Base-by-base conservation (phyloP, 2,113 vertebrate genomes). In the Otus sunia region DNA sequence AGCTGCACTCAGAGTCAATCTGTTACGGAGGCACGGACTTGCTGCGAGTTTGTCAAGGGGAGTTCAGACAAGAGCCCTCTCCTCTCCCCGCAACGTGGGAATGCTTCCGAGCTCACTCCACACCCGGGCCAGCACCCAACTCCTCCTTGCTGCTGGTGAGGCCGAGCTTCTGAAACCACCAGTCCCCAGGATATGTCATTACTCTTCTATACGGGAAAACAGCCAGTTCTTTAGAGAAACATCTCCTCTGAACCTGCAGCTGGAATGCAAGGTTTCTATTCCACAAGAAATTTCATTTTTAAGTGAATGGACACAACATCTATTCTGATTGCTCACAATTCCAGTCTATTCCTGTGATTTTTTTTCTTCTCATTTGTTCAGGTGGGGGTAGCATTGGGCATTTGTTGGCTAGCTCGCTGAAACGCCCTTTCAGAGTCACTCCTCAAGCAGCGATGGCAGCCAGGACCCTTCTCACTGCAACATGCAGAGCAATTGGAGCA, bases 41-140 rank as follows among this genome's bases (percentile, higher is more conserved):
- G 45, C 11, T 49, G 58, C 0, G 3, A 67, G 45, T 71, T 81
- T 17, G 56, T 7, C 23, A 21, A 49, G 10, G 2, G 3, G 30
- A 36, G 56, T 10, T 41, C 52, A 47, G 43, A 32, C 32, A 20
- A 0, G 2, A 68, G 7, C 6, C 30, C 21, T 37, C 36, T 73
- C 43, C 39, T 76, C 10, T 49, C 73, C 34, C 77, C 43, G 15
- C 60, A 23, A 37, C 0, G 1, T 43, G 76, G 14, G 27, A 78
- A 66, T 27, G 49, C 19, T 72, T 34, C 62, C 0, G 0, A 27
- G 12, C 77, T 53, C 0, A 0, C 34, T 79, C 32, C 2, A 0
- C 1, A 11, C 27, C 52, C 6, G 8, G n/a, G 21, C 85, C 58
- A 3, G 68, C 36, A 19, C 30, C 53, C 2, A 1, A 2, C 39